phyloP scores from a whole-genome alignment of 2,888 invertebrate species.

The Spisula solida region DNA sequence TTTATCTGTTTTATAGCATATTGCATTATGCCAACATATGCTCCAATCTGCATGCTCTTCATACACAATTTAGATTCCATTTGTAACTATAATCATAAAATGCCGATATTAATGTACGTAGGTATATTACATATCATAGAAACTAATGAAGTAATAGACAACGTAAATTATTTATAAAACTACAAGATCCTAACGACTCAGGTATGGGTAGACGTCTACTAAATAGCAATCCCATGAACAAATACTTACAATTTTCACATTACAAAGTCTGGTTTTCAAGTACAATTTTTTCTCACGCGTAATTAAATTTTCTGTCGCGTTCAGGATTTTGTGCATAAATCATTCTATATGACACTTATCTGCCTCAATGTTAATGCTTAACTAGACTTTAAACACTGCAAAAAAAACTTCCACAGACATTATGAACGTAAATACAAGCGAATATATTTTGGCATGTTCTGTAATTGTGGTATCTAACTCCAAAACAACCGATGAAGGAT shows the following conservation, averaged over 20 bases:
- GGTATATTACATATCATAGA: background rate
- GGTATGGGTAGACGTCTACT: background rate
- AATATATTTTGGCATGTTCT: constrained; percentile 14
- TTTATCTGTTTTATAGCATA: background rate
- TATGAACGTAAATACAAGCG: constrained; percentile 7
- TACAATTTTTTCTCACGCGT: constrained; percentile 12
- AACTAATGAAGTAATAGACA: constrained; percentile 17
- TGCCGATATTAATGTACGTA: background rate
- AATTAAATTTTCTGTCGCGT: constrained; percentile 10
- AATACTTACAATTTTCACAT: background rate
- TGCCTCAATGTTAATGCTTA: background rate
- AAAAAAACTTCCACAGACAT: background rate
- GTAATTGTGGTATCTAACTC: constrained; percentile 11
- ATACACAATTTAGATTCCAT: constrained; percentile 16
- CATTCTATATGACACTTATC: constrained; percentile 18
- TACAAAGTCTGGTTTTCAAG: background rate
- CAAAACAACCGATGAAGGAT: background rate
- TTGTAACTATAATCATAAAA: constrained; percentile 18
- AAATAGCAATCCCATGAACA: background rate
- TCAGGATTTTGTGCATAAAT: constrained; percentile 10
- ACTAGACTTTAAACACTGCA: constrained; percentile 21
- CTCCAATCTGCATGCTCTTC: background rate
- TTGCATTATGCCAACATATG: background rate
- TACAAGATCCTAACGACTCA: background rate
- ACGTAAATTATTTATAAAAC: background rate